Evolutionary conservation across 2,888 invertebrate genomes (phyloP), one percentile per base, ranked within the genome.

Genomic region (Lepetodrilus schrolli): DNA sequence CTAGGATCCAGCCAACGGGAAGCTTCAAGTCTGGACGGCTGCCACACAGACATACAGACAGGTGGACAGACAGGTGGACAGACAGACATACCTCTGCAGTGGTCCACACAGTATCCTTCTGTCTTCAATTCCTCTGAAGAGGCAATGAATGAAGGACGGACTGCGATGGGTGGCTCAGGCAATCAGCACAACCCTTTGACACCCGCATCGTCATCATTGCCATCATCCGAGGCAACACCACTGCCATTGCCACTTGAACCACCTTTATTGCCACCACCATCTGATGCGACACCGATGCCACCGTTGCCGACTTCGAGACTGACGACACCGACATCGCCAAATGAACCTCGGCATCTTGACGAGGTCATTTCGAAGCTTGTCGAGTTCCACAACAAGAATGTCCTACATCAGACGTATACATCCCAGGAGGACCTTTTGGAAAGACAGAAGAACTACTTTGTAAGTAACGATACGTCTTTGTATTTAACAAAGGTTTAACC

Each of bases 361-460:
- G 26, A 49, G 2, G 51, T 82, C 8, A 70, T 78, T 10, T 50
- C 72, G 7, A 72, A 8, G 4, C 75, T 82, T 37, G 73, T 70
- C 30, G 70, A 74, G 4, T 76, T 80, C 2, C 82, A 82, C 49
- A 78, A 79, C 36, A 34, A 50, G 20, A 65, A 72, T 30, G 77
- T 79, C 51, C 68, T 70, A 5, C 34, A 76, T 8, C 75, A 75
- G 72, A 76, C 77, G n/a, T 71, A 70, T 20, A 47, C 69, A 10
- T 68, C 76, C 10, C 72, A 73, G 2, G 78, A 75, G 1, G 50
- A 66, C 3, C 65, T 78, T 5, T 66, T 68, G 34, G 36, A 34
- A 0, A 73, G 38, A 7, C 74, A 65, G 34, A 73, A 71, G 37
- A 69, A 71, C 37, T 74, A 78, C 74, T 36, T 50, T 17, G 81